Percentiles rank a stretch among this genome's conserved stretches.
These are phyloP conservation scores for Sinocyclocheilus grahami DNA, from an alignment of 2,113 vertebrate species.

Conservation along the genomic window DNA sequence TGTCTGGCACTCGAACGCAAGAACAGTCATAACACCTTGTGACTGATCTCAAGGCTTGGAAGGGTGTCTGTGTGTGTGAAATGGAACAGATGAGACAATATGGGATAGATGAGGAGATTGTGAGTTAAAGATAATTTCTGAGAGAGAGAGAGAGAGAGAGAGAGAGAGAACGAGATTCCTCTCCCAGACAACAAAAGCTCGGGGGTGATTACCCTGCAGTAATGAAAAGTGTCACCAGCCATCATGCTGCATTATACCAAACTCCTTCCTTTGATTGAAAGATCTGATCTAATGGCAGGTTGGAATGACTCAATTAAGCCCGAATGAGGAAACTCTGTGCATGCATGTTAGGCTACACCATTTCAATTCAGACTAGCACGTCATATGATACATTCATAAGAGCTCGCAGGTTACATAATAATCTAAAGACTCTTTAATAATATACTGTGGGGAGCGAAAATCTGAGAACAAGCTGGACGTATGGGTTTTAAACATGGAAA, in stretches of 20 bases:
- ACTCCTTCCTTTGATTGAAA: conserved; percentile 17
- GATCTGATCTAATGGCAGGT: conserved; percentile 6
- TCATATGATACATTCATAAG: neutral
- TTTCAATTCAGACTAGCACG: neutral
- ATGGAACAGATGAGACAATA: conserved; percentile 27
- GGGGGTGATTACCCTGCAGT: conserved; percentile 31
- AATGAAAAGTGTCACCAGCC: conserved; percentile 37
- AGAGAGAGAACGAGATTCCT: conserved; percentile 18
- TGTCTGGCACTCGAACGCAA: conserved; percentile 18
- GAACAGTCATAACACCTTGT: conserved; percentile 53
- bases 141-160: conserved; percentile 17
- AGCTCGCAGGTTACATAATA: neutral
- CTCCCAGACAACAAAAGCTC: conserved; percentile 29
- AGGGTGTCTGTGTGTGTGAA: conserved; percentile 24
- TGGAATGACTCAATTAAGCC: conserved; percentile 12
- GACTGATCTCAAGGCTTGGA: conserved; percentile 59
- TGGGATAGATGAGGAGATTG: neutral
- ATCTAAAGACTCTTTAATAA: conserved; percentile 1
- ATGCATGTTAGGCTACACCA: neutral
- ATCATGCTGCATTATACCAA: conserved; percentile 19
- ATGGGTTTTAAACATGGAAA: neutral
- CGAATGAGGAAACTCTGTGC: neutral
- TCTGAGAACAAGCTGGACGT: neutral
- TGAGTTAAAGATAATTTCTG: conserved; percentile 13
- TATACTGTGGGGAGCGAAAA: neutral